phyloP scores from a whole-genome alignment of 2,888 invertebrate species.

The Matsumyia berberina region DNA sequence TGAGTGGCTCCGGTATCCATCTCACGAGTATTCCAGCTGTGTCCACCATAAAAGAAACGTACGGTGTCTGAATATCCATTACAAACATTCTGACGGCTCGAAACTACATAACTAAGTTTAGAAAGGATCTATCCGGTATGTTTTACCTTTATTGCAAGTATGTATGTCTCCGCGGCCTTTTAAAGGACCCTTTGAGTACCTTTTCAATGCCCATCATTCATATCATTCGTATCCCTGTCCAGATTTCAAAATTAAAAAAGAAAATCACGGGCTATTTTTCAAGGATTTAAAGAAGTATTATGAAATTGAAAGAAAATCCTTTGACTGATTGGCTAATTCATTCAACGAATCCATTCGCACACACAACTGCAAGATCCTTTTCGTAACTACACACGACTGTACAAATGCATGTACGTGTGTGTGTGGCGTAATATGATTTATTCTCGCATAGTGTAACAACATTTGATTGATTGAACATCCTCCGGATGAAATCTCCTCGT shows the following conservation, averaged over 20 bases:
- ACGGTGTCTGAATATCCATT: no score
- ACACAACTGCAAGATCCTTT: not conserved
- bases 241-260: no score
- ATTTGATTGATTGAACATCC: slow-evolving; percentile 57
- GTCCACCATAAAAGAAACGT: no score
- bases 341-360: slow-evolving; percentile 17
- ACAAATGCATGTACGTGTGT: not conserved
- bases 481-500: slow-evolving; percentile 28
- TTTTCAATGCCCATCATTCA: no score
- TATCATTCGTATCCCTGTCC: not conserved
- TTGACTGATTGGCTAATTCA: slow-evolving; percentile 17
- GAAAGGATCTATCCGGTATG: no score
- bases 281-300: not conserved
- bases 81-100: no score
- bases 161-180: no score
- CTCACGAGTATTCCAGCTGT: no score
- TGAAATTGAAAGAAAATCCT: slow-evolving; percentile 11
- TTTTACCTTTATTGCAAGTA: no score
- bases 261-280: not conserved
- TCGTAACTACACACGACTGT: not conserved
- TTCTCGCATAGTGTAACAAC: slow-evolving; percentile 4
- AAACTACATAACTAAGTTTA: no score
- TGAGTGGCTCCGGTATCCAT: no score
- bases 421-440: slow-evolving; percentile 22
- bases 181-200: no score